Base-by-base conservation (phyloP, 2,113 vertebrate species). In the Delphinapterus leucas region DNA sequence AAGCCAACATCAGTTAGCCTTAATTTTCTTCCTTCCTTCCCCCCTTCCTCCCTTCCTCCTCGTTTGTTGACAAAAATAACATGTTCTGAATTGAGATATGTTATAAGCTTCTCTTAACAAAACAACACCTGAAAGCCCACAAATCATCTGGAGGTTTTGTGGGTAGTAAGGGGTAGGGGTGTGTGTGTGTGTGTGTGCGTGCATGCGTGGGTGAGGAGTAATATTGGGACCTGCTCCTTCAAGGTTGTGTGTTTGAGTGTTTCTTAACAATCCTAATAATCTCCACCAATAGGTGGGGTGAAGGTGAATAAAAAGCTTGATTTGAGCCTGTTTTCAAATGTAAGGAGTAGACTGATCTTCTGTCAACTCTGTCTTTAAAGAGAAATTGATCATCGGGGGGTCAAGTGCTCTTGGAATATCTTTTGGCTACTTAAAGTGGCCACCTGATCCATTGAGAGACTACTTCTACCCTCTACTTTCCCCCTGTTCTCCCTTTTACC, bases 61-160 rank as follows among this genome's bases (percentile, higher is more conserved):
- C 15, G 5, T 85, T 93, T 80, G 31, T 85, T 94, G 80, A 79
- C 68, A 79, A 76, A 82, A 97, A 49, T 86, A 95, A 86, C 18
- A 85, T 47, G 38, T 89, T 94, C 41, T 74, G 68, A 96, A 53
- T 91, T 84, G 65, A 93, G 47, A 65, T 79, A 20, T 58, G 61
- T 80, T 96, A 61, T 2, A 63, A 89, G 53, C 61, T 94, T 36
- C 71, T 96, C 38, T 76, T 88, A 68, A n/a, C 44, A 14, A 71
- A 79, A 88, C 12, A 63, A 49, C 25, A 87, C 83, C 36, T 82
- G 89, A 83, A 92, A 94, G 60, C 63, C 33, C 82, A 41, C 20
- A 5, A 76, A 26, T 28, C 55, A 79, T 25, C 10, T 65, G 68
- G 58, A 93, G 84, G 21, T 31, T 86, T 81, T 81, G 86, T 96